phyloP scores from a whole-genome alignment of 2,113 vertebrate species.

The Circaetus cinerascens region DNA sequence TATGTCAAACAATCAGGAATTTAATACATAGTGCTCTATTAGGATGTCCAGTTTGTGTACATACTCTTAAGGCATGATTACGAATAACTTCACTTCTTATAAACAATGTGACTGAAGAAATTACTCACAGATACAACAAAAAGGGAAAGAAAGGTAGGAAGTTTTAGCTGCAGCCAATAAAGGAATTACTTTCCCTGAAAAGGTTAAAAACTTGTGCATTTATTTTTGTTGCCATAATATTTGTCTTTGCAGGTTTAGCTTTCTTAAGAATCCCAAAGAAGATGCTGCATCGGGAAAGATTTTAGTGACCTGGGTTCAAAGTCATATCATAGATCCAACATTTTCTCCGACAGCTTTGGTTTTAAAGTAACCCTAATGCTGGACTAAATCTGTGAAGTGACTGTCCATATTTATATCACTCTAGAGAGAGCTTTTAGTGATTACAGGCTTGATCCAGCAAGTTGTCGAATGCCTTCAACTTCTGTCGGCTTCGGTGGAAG shows the following conservation, averaged over 20 bases:
- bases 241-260: conserved; percentile 80
- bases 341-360: conserved; percentile 56
- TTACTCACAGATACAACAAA: conserved; percentile 89
- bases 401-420: conserved; percentile 59
- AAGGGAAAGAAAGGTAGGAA: conserved; percentile 85
- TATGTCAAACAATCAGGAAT: conserved; percentile 99
- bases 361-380: conserved; percentile 55
- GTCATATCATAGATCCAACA: conserved; percentile 59
- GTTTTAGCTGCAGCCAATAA: conserved; percentile 78
- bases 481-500: not conserved
- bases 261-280: conserved; percentile 75
- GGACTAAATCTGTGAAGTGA: conserved; percentile 62
- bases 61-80: conserved; percentile 91
- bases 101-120: conserved; percentile 90
- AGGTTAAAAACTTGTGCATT: conserved; percentile 81
- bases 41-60: conserved; percentile 93
- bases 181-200: conserved; percentile 83
- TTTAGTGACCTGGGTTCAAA: conserved; percentile 73
- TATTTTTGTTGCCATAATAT: conserved; percentile 85
- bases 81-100: conserved; percentile 90
- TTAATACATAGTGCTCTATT: conserved; percentile 90
- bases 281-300: conserved; percentile 58
- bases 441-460: conserved; percentile 24
- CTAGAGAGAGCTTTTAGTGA: conserved; percentile 55
- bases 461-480: not conserved